Conservation (phyloP, 2,797 vertebrate genomes). For the Notamacropus eugenii region DNA sequence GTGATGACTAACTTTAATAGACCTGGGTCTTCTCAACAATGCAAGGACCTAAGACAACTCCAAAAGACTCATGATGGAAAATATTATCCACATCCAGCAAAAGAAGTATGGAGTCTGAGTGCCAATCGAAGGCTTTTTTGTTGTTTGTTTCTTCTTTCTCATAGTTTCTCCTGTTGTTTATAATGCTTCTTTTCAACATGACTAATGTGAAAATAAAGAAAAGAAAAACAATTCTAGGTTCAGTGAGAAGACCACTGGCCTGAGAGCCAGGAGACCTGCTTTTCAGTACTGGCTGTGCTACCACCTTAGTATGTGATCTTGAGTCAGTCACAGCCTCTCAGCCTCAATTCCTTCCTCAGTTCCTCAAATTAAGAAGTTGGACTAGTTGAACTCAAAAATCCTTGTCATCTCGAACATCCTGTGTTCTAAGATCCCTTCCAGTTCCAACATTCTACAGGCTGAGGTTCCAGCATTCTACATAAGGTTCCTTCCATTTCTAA, state of each 20-base stretch:
- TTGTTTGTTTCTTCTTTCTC: too few relatives aligned
- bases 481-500: not conserved
- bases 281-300: not conserved
- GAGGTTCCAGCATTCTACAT: not conserved
- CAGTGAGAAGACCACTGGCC: not conserved
- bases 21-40: too few relatives aligned
- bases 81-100: too few relatives aligned
- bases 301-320: not conserved
- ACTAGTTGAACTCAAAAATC: not conserved
- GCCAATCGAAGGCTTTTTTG: too few relatives aligned
- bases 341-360: not conserved
- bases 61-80: too few relatives aligned
- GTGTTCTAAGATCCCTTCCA: not conserved
- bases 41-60: too few relatives aligned
- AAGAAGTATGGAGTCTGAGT: too few relatives aligned
- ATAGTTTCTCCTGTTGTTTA: too few relatives aligned
- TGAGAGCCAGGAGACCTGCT: not conserved
- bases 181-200: too few relatives aligned
- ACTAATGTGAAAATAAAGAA: too few relatives aligned
- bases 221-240: not conserved
- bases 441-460: not conserved
- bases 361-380: not conserved
- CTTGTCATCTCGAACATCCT: not conserved
- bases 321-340: not conserved
- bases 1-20: too few relatives aligned